A percentile compares a stretch with the other conserved stretches of the same genome.
phyloP scores from a whole-genome alignment of 2,888 invertebrate species.

The Argynnis bischoffii region DNA sequence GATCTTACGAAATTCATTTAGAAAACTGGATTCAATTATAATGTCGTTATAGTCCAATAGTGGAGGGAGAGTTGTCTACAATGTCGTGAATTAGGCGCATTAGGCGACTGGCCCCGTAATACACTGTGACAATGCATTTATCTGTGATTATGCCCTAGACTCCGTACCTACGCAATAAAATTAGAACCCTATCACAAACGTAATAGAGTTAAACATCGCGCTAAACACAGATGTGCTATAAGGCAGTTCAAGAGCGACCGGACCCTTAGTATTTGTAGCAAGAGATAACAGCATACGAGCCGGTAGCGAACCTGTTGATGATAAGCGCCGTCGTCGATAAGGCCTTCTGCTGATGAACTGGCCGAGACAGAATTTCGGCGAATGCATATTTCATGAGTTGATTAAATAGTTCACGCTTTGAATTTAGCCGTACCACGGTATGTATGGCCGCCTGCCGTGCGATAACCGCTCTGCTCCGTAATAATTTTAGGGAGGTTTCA shows the following conservation, averaged over 20 bases:
- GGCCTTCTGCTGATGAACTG: constrained; percentile 74
- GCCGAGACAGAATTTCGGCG: constrained; percentile 75
- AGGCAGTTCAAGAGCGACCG: constrained; percentile 47
- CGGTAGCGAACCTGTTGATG: constrained; percentile 80
- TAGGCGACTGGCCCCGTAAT: constrained; percentile 71
- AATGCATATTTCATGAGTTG: constrained; percentile 81
- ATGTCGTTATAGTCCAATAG: constrained; percentile 24
- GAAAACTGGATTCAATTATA: constrained; percentile 33
- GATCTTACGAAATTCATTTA: constrained; percentile 12
- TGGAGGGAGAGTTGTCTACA: constrained; percentile 60
- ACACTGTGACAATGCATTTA: constrained; percentile 77
- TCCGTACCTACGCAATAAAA: constrained; percentile 26
- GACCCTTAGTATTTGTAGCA: constrained; percentile 73
- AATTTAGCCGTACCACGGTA: constrained; percentile 54
- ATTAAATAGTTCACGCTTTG: constrained; percentile 80
- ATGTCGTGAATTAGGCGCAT: constrained; percentile 79
- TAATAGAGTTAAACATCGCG: constrained; percentile 43
- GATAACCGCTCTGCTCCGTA: constrained; percentile 54
- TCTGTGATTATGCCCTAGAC: constrained; percentile 65
- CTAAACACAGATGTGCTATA: constrained; percentile 41
- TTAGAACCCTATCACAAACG: constrained; percentile 9
- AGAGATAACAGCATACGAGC: constrained; percentile 79
- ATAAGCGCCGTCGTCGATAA: constrained; percentile 80
- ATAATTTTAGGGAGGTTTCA: constrained; percentile 45
- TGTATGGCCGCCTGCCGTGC: constrained; percentile 51